Conservation (phyloP, 2,888 invertebrate species). For the Lapara coniferarum region DNA sequence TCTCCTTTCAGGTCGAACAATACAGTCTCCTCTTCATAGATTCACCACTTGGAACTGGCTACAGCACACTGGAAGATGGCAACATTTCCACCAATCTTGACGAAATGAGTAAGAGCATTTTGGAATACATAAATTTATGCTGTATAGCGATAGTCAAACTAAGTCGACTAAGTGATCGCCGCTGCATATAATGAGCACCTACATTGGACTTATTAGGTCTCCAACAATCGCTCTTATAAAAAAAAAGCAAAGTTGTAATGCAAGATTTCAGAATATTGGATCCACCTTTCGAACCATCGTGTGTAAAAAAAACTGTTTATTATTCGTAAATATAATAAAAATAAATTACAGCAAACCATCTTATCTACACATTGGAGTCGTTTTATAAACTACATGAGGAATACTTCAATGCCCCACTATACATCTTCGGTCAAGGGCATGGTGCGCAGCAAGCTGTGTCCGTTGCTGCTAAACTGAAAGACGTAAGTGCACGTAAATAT, state of each 20-base stretch:
- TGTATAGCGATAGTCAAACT: too few relatives aligned
- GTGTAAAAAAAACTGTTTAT: too few relatives aligned
- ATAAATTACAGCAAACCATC: slow-evolving; percentile 83
- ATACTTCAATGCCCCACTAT: slow-evolving; percentile 87
- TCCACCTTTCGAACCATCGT: too few relatives aligned
- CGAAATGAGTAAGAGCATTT: slow-evolving; percentile 70
- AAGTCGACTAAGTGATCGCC: too few relatives aligned
- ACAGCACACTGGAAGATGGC: slow-evolving; percentile 85
- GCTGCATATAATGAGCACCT: too few relatives aligned
- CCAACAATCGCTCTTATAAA: too few relatives aligned
- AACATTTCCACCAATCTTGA: slow-evolving; percentile 63
- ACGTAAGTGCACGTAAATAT: slow-evolving; percentile 54
- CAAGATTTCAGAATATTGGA: too few relatives aligned
- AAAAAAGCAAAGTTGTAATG: too few relatives aligned
- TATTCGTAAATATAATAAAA: neutral
- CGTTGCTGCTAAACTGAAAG: slow-evolving; percentile 83
- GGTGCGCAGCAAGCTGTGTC: slow-evolving; percentile 94
- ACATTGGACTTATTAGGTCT: too few relatives aligned
- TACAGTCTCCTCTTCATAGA: slow-evolving; percentile 94
- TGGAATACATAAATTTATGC: neutral
- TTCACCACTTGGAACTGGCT: slow-evolving; percentile 94
- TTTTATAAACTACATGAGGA: slow-evolving; percentile 86
- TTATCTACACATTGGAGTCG: slow-evolving; percentile 86
- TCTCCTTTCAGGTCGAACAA: slow-evolving; percentile 81
- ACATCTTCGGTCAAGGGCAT: slow-evolving; percentile 94